Evolutionary conservation across 1,140 invertebrate species (phyloP).

Genomic region (Bombus superbus): DNA sequence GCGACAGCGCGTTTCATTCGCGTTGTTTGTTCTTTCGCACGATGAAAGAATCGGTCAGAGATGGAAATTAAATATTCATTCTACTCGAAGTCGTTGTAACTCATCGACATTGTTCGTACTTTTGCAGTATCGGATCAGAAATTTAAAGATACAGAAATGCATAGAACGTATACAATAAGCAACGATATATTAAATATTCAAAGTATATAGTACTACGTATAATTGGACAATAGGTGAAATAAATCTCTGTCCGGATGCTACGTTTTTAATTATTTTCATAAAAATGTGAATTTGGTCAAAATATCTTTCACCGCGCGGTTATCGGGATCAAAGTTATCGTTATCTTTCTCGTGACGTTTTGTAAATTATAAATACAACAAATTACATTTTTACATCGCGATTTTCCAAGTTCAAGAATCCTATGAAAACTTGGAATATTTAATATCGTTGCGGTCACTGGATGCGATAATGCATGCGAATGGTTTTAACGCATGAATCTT

Average conservation of each 20-base stretch:
- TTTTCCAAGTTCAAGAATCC: background rate
- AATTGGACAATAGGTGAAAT: too few species aligned
- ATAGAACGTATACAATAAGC: too few species aligned
- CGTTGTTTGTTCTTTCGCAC: too few species aligned
- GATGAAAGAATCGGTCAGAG: background rate
- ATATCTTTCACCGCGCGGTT: too few species aligned
- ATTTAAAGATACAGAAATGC: background rate
- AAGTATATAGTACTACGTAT: too few species aligned
- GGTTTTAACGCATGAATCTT: slow-evolving; percentile 1
- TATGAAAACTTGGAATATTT: background rate
- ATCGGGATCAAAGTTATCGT: background rate
- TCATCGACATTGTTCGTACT: background rate
- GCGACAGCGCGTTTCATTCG: too few species aligned
- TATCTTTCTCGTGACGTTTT: background rate
- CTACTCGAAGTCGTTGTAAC: background rate
- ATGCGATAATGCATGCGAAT: background rate
- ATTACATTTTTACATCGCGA: background rate
- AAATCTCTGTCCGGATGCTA: background rate
- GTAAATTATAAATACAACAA: background rate
- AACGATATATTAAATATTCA: too few species aligned
- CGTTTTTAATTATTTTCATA: background rate
- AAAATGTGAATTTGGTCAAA: background rate
- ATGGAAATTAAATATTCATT: background rate
- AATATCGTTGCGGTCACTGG: background rate
- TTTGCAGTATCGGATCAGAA: background rate